Evolutionary conservation across 2,113 vertebrate species (phyloP), one percentile per base, ranked within the genome.

Genomic region (Nycticryphes semicollaris): DNA sequence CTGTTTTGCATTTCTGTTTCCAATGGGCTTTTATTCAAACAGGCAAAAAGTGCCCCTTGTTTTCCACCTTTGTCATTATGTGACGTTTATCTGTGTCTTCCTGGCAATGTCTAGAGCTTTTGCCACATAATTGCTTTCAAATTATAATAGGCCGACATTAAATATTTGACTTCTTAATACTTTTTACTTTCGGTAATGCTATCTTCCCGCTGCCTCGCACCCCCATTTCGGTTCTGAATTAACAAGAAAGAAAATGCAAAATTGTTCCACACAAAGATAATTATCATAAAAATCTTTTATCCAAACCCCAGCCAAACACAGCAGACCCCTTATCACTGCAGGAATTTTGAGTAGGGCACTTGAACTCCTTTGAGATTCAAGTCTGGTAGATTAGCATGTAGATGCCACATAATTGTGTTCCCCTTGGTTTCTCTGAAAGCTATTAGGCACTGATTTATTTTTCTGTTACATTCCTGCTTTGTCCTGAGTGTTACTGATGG

Each of bases 361-460:
- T 97, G 98, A 98, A 98, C 97, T 98, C 99, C 98, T 99, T 97
- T 86, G 98, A 98, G 99, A 98, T 97, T 97, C 97, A 95, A 98
- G 98, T 98, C 98, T 98, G 98, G 98, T 97, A 99, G 99, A 99
- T 99, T 99, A 99, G 98, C 98, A 98, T 98, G 98, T 98, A 98
- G 99, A 99, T 98, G 98, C 98, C 98, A 98, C 98, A 98, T 99
- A 99, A 99, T 99, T 99, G 98, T 98, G 98, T 99, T 99, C 98
- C 98, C 98, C 98, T 98, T 97, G 97, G 98, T 97, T 98, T 96
- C 98, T 98, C 97, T 98, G 98, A 98, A 98, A 98, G 98, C 99
- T 98, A 99, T 99, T 99, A 99, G 98, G 98, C 98, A 94, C 98
- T 97, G 97, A 98, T 98, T 98, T 98, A 98, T 98, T 98, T 98